Conservation (phyloP, 2,797 vertebrate species). For the Gobionotothen gibberifrons region DNA sequence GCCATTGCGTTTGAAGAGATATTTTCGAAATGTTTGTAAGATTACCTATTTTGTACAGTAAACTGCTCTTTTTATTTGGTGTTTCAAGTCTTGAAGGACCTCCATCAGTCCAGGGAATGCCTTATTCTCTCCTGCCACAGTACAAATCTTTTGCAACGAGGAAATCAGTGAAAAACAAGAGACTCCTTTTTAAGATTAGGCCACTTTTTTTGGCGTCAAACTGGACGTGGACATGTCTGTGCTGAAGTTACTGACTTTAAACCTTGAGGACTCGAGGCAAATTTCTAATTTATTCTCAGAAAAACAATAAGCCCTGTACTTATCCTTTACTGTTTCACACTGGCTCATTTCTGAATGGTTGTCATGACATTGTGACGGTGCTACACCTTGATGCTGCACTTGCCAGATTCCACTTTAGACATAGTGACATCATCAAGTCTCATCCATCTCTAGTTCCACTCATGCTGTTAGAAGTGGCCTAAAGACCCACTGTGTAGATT, state of each 20-base stretch:
- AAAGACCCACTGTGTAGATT: slow-evolving; percentile 45
- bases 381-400: slow-evolving; percentile 39
- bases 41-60: slow-evolving; percentile 87
- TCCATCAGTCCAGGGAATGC: slow-evolving; percentile 84
- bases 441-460: slow-evolving; percentile 47
- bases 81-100: slow-evolving; percentile 82
- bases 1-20: slow-evolving; percentile 86
- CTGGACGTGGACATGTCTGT: slow-evolving; percentile 67
- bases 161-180: slow-evolving; percentile 47
- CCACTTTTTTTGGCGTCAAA: slow-evolving; percentile 50
- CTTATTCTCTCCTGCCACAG: slow-evolving; percentile 82
- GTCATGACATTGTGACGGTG: slow-evolving; percentile 39
- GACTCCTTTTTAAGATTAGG: slow-evolving; percentile 42
- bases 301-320: slow-evolving; percentile 60
- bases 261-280: slow-evolving; percentile 69
- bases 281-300: slow-evolving; percentile 73
- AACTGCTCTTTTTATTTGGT: slow-evolving; percentile 79
- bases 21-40: slow-evolving; percentile 86
- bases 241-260: slow-evolving; percentile 71
- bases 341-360: slow-evolving; percentile 55
- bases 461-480: slow-evolving; percentile 37
- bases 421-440: slow-evolving; percentile 42
- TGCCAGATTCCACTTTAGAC: slow-evolving; percentile 56
- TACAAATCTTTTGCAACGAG: slow-evolving; percentile 59
- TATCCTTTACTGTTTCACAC: slow-evolving; percentile 63